phyloP scores from a whole-genome alignment of 2,113 vertebrate species.

The Zosterops japonicus region DNA sequence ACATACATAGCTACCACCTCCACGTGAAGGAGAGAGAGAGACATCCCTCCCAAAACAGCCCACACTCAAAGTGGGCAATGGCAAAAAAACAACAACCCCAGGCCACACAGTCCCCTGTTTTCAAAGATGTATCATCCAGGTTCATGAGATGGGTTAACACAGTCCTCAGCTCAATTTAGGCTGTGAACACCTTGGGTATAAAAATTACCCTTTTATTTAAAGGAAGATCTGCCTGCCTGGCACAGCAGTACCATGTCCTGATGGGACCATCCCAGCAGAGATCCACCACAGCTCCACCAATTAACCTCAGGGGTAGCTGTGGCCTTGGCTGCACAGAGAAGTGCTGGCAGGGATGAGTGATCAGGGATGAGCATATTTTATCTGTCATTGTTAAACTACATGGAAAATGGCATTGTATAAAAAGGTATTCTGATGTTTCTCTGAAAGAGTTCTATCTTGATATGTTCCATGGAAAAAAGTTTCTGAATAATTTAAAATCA shows the following conservation, averaged over 20 bases:
- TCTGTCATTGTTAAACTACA: background rate
- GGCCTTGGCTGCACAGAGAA: background rate
- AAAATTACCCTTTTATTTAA: background rate
- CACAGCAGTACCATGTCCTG: background rate
- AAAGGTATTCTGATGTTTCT: background rate
- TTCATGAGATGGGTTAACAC: background rate
- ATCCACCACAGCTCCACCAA: background rate
- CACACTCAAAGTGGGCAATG: fast-evolving
- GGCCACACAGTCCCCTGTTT: background rate
- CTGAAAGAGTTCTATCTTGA: background rate
- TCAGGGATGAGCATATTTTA: fast-evolving
- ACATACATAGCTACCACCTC: background rate
- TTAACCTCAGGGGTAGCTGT: background rate
- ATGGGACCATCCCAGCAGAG: background rate
- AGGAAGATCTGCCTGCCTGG: background rate
- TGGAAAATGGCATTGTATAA: background rate
- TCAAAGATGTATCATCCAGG: background rate
- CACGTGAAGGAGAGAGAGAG: background rate
- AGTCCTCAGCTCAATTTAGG: background rate
- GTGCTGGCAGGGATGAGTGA: background rate
- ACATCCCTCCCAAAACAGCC: background rate
- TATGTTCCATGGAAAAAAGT: background rate
- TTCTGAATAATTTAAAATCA: slow-evolving; percentile 15
- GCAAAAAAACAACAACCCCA: background rate
- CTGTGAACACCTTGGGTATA: background rate